These are phyloP conservation scores for Drosophila arizonae DNA, from an alignment of 1,140 invertebrate genomes.

Conservation along the genomic window DNA sequence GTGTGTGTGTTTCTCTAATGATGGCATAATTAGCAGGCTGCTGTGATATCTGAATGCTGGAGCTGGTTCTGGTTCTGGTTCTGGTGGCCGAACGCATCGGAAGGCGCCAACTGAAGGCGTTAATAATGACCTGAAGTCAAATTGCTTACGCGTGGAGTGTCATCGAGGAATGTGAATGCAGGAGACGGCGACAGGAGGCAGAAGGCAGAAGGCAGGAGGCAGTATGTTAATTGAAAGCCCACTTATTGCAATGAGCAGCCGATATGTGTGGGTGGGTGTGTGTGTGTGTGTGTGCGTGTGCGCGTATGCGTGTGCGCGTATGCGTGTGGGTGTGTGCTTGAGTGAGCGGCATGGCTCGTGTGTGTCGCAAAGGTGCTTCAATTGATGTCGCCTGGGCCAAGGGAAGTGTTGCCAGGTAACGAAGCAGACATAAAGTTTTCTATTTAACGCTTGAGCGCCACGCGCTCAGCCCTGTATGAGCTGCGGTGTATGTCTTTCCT, in stretches of 20 bases:
- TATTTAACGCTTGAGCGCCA: slow-evolving; percentile 75
- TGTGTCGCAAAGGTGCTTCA: slow-evolving; percentile 30
- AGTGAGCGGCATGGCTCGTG: background rate
- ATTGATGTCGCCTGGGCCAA: slow-evolving; percentile 18
- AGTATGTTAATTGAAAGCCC: slow-evolving; percentile 77
- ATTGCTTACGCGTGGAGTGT: slow-evolving; percentile 43
- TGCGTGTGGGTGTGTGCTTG: background rate
- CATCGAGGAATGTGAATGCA: background rate
- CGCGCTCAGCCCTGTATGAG: slow-evolving; percentile 12
- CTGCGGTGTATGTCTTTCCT: slow-evolving; percentile 11
- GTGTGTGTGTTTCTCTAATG: slow-evolving; percentile 56
- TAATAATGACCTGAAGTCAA: slow-evolving; percentile 78
- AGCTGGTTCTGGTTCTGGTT: slow-evolving; percentile 6
- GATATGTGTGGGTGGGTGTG: slow-evolving; percentile 6
- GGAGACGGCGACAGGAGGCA: background rate
- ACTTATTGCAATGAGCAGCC: slow-evolving; percentile 68
- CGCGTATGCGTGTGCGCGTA: slow-evolving; percentile 3
- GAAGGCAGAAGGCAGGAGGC: background rate
- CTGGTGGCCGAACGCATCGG: slow-evolving; percentile 14
- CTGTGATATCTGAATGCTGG: slow-evolving; percentile 29
- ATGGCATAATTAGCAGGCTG: slow-evolving; percentile 74
- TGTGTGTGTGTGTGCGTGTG: background rate
- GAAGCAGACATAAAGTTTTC: slow-evolving; percentile 70
- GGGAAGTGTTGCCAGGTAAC: slow-evolving; percentile 50
- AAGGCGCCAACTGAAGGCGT: slow-evolving; percentile 51